These are phyloP conservation scores for Microtus richardsoni DNA, from an alignment of 2,113 vertebrate species.

Conservation along the genomic window DNA sequence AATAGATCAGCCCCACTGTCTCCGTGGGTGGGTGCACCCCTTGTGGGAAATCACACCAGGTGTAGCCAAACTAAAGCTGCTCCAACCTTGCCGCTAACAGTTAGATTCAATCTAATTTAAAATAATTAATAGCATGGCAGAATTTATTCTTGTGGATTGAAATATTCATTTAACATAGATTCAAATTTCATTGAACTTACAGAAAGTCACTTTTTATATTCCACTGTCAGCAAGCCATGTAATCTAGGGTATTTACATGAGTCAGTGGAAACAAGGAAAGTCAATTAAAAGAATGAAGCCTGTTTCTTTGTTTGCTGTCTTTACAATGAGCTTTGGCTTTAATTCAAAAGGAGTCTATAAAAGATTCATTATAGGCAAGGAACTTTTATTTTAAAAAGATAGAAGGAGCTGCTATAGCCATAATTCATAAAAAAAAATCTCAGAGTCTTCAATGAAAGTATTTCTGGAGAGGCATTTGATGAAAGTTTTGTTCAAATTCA, in stretches of 20 bases:
- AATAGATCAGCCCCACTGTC: no score
- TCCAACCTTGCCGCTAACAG: neutral
- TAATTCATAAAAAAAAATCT: slow-evolving; percentile 41
- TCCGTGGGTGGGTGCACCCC: no score
- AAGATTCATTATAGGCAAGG: slow-evolving; percentile 24
- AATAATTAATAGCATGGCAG: neutral
- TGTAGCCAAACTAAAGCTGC: neutral
- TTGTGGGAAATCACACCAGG: neutral
- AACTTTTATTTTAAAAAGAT: slow-evolving; percentile 30
- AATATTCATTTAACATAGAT: neutral
- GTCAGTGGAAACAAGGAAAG: neutral
- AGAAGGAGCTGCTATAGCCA: neutral
- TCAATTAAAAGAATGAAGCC: slow-evolving; percentile 20
- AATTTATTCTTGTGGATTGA: slow-evolving; percentile 6
- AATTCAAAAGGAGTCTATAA: slow-evolving; percentile 6
- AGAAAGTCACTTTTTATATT: slow-evolving; percentile 2
- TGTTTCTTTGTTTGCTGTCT: neutral
- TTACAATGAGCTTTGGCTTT: neutral
- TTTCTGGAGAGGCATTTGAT: slow-evolving; percentile 17
- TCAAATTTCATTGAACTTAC: slow-evolving; percentile 23
- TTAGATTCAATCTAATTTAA: slow-evolving; percentile 42
- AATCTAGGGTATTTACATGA: neutral
- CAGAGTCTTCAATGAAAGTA: slow-evolving; percentile 62
- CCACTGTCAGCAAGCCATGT: slow-evolving; percentile 17
- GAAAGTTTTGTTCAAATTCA: slow-evolving; percentile 72